Evolutionary conservation across 2,888 invertebrate genomes (phyloP), one percentile per base, ranked within the genome.

Genomic region (Brachylomia viminalis): DNA sequence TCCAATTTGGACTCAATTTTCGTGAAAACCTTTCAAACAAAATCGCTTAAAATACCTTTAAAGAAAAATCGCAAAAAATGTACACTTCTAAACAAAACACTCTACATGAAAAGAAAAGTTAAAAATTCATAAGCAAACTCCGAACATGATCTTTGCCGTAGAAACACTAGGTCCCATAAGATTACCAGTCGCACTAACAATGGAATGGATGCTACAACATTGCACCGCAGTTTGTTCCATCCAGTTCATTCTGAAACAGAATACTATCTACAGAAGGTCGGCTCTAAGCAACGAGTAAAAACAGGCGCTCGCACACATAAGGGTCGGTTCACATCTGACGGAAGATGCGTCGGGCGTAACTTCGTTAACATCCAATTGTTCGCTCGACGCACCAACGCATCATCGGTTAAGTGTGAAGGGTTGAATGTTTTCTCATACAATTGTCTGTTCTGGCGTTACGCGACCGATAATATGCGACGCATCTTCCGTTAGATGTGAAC

Each of bases 161-260:
- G 56, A 66, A 82, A 59, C 62, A 59, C n/a, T 52, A 79, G 20
- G 64, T 66, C 42, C 79, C 79, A 75, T 83, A 56, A 75, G 23
- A 82, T 75, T 66, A 70, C 75, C n/a, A 75, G 72, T 75, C 7
- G 69, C 58, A 83, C 47, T 70, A 79, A 82, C 73, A 82, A 65
- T 71, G 69, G 33, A 82, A 69, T 72, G 20, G 11, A 78, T 61
- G 68, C 70, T 30, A 79, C 72, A 71, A 64, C 56, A 83, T 68
- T 75, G 64, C 47, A 59, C 58, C 33, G 11, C 23, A 49, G 54
- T 83, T 38, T 61, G 45, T 70, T 78, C 56, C 13, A 68, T 11
- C 23, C n/a, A 20, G 30, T 45, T 66, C 15, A 17, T 64, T 47
- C 13, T 38, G 27, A 45, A 62, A 33, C 42, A 45, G 45, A 71